A percentile compares a stretch with the other conserved stretches of the same genome.
phyloP scores from a whole-genome alignment of 92 coral and sea anemone species.

The Palythoa grandiflora region DNA sequence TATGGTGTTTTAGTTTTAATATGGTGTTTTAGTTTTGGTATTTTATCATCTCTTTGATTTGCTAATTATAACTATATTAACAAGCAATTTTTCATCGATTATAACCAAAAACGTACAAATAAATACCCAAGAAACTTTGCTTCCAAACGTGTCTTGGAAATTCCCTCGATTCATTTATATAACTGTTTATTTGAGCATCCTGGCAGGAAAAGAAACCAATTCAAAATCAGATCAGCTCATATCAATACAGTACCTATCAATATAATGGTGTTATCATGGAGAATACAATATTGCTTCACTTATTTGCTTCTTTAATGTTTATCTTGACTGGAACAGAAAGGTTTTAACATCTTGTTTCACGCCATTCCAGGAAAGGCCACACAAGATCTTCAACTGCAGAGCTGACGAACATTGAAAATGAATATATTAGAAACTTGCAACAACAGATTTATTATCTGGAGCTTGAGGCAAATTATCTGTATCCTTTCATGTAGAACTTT shows the following conservation, averaged over 20 bases:
- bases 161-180: no score
- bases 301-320: neutral
- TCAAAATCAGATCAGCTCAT: neutral
- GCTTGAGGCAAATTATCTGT: conserved; percentile 96
- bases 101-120: no score
- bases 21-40: neutral
- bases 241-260: no score
- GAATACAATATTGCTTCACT: neutral
- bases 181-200: no score
- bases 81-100: no score
- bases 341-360: neutral
- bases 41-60: neutral
- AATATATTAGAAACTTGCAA: conserved; percentile 96
- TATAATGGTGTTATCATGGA: neutral
- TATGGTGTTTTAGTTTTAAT: neutral
- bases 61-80: no score
- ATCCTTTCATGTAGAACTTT: conserved; percentile 61
- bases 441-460: conserved; percentile 96
- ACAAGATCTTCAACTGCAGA: conserved; percentile 86
- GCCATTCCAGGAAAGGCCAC: conserved; percentile 64
- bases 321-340: neutral
- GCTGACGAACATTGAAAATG: conserved; percentile 93
- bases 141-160: no score
- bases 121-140: no score
- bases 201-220: no score